Conservation (phyloP, 2,113 vertebrate genomes). For the Tonatia bakeri region DNA sequence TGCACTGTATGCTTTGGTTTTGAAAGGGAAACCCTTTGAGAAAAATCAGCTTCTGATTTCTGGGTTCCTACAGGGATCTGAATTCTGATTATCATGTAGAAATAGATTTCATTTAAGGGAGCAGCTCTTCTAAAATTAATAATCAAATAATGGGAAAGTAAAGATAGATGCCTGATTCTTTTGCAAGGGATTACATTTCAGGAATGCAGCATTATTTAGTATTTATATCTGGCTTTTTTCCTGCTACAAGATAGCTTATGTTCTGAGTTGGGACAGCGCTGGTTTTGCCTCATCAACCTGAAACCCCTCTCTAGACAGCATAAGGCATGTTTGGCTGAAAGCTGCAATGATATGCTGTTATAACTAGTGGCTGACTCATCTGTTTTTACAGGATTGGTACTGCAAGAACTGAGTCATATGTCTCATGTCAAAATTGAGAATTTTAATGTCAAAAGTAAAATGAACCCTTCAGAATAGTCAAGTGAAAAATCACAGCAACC, state of each 20-base stretch:
- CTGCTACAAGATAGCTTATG: slow-evolving; percentile 1
- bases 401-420: slow-evolving; percentile 17
- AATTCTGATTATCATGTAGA: slow-evolving; percentile 2
- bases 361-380: neutral
- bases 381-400: neutral
- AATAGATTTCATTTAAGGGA: slow-evolving; percentile 2
- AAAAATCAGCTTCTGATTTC: slow-evolving; percentile 4
- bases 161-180: neutral
- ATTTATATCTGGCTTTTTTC: neutral
- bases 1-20: neutral
- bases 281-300: slow-evolving; percentile 33
- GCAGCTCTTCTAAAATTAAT: neutral
- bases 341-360: neutral
- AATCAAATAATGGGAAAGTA: neutral
- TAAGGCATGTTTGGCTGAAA: slow-evolving; percentile 42
- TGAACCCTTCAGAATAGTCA: neutral
- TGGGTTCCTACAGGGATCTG: neutral
- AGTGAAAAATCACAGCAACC: slow-evolving; percentile 30
- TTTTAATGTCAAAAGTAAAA: slow-evolving; percentile 8
- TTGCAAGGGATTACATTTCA: neutral
- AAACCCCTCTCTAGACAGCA: slow-evolving; percentile 29
- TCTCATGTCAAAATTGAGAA: slow-evolving; percentile 46
- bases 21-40: neutral
- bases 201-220: neutral
- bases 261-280: slow-evolving; percentile 9